phyloP scores from a whole-genome alignment of 2,113 vertebrate species.

The Taurulus bubalis region DNA sequence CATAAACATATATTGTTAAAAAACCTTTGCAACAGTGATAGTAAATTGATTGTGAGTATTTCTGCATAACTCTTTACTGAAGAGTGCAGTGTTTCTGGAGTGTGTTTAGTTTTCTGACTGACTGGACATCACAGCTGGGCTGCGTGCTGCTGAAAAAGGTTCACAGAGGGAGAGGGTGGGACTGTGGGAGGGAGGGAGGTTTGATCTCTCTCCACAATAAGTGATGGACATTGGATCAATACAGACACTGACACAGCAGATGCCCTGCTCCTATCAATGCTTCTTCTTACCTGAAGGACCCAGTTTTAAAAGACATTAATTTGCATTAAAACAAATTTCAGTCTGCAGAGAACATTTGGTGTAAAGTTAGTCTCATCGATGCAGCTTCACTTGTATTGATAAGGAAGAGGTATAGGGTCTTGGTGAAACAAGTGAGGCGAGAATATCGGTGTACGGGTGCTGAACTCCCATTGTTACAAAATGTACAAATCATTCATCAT shows the following conservation, averaged over 20 bases:
- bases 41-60: neutral
- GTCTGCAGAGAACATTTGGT: slow-evolving; percentile 45
- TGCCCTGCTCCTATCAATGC: slow-evolving; percentile 76
- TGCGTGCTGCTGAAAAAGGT: slow-evolving; percentile 64
- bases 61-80: neutral
- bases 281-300: slow-evolving; percentile 63
- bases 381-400: slow-evolving; percentile 45
- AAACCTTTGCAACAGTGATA: neutral
- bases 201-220: slow-evolving; percentile 65
- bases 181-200: slow-evolving; percentile 47
- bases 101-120: slow-evolving; percentile 24
- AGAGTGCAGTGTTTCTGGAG: neutral
- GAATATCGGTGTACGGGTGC: neutral
- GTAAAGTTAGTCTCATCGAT: slow-evolving; percentile 60
- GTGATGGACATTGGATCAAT: slow-evolving; percentile 81
- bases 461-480: neutral
- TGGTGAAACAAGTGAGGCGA: neutral
- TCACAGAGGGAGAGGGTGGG: slow-evolving; percentile 42
- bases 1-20: neutral
- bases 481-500: slow-evolving; percentile 4
- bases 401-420: slow-evolving; percentile 40
- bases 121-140: slow-evolving; percentile 67
- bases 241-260: slow-evolving; percentile 81
- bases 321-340: slow-evolving; percentile 62
- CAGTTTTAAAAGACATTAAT: slow-evolving; percentile 69